Evolutionary conservation across 2,797 vertebrate species (phyloP).

Genomic region (Ceyx erithaca): DNA sequence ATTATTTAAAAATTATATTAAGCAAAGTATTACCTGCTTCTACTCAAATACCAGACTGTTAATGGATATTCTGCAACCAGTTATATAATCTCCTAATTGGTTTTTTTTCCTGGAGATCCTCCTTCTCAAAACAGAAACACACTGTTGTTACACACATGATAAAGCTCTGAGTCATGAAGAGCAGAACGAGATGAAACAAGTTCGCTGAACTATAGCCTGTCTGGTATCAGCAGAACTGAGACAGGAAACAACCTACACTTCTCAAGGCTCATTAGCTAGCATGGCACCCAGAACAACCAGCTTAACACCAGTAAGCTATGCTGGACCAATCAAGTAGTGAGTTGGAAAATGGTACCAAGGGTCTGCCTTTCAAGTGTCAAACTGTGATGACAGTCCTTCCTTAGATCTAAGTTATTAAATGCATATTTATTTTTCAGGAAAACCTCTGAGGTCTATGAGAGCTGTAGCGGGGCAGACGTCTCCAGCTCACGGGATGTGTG

Average conservation of each 20-base stretch:
- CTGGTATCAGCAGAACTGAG: neutral
- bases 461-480: accelerated
- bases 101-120: neutral
- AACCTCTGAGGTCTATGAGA: neutral
- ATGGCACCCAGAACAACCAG: neutral
- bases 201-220: neutral
- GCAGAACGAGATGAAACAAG: neutral
- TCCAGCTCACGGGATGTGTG: neutral
- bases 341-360: neutral
- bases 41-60: neutral
- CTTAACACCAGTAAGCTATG: neutral
- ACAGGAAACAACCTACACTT: accelerated
- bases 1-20: neutral
- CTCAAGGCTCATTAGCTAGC: neutral
- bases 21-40: neutral
- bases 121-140: neutral
- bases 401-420: neutral
- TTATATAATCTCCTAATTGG: neutral
- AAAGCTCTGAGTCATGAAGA: neutral
- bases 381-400: neutral
- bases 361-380: neutral
- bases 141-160: neutral
- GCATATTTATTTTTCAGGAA: neutral
- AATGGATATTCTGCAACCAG: neutral
- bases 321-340: neutral